phyloP scores from a whole-genome alignment of 2,797 vertebrate genomes.

The Sebastes itinus region DNA sequence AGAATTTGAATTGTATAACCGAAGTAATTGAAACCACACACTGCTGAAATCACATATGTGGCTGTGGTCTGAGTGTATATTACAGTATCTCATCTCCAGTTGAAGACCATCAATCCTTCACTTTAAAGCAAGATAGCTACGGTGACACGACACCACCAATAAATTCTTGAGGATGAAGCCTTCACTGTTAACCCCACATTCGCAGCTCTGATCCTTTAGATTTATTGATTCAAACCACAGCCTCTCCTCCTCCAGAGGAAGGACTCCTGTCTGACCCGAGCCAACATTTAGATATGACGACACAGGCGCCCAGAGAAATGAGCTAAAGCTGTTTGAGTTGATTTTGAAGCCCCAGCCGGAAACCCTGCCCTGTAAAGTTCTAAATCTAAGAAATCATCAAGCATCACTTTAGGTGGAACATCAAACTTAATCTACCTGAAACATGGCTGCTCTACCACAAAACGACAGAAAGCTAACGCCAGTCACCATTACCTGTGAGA shows the following conservation, averaged over 20 bases:
- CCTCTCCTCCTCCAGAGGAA: neutral
- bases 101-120: slow-evolving; percentile 9
- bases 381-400: slow-evolving; percentile 19
- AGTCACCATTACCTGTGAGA: neutral
- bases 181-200: neutral
- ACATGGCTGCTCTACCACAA: neutral
- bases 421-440: slow-evolving; percentile 1
- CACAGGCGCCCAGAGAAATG: slow-evolving; percentile 36
- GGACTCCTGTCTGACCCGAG: slow-evolving; percentile 18
- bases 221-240: slow-evolving; percentile 33
- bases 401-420: neutral
- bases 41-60: slow-evolving; percentile 13
- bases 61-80: neutral
- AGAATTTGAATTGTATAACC: neutral
- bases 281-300: slow-evolving; percentile 1
- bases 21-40: slow-evolving; percentile 32
- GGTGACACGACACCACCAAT: neutral
- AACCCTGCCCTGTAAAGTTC: neutral
- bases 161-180: slow-evolving; percentile 9
- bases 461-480: neutral
- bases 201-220: slow-evolving; percentile 4
- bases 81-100: slow-evolving; percentile 12
- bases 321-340: slow-evolving; percentile 32
- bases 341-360: slow-evolving; percentile 15
- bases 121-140: slow-evolving; percentile 7